Evolutionary conservation across 2,113 vertebrate genomes (phyloP).

Genomic region (Zootoca vivipara): DNA sequence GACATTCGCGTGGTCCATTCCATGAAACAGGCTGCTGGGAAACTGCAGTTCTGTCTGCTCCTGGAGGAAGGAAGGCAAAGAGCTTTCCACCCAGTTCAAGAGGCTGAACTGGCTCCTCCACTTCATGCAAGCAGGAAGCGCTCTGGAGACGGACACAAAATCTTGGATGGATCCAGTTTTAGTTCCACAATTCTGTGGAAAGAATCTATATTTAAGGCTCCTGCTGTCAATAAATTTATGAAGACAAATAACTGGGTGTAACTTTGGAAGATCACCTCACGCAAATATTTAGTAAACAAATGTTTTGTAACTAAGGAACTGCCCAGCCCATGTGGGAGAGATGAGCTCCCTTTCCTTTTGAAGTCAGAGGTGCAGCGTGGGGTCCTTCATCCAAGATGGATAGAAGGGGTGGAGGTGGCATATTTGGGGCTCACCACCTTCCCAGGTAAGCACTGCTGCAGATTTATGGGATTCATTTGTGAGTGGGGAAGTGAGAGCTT

Average conservation of each 20-base stretch:
- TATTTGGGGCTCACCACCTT: neutral
- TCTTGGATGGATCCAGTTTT: neutral
- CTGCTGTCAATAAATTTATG: neutral
- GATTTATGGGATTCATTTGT: neutral
- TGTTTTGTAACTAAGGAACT: neutral
- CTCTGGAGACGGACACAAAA: neutral
- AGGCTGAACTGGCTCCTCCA: neutral
- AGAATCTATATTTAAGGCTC: conserved; percentile 1
- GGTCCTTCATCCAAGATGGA: neutral
- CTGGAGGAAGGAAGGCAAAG: conserved; percentile 13
- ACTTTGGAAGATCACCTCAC: neutral
- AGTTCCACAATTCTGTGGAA: neutral
- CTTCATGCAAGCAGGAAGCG: neutral
- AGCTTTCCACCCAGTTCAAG: conserved; percentile 11
- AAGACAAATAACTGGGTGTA: neutral
- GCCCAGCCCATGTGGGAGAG: neutral
- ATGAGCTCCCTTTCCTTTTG: neutral
- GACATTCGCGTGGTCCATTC: neutral
- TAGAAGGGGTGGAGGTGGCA: neutral
- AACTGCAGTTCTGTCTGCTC: neutral
- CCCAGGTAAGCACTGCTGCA: neutral
- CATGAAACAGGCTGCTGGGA: neutral
- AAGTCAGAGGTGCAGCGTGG: neutral
- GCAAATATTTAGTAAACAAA: neutral
- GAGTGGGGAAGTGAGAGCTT: neutral